These are phyloP conservation scores for Podargus strigoides DNA, from an alignment of 2,797 vertebrate genomes.

Conservation along the genomic window DNA sequence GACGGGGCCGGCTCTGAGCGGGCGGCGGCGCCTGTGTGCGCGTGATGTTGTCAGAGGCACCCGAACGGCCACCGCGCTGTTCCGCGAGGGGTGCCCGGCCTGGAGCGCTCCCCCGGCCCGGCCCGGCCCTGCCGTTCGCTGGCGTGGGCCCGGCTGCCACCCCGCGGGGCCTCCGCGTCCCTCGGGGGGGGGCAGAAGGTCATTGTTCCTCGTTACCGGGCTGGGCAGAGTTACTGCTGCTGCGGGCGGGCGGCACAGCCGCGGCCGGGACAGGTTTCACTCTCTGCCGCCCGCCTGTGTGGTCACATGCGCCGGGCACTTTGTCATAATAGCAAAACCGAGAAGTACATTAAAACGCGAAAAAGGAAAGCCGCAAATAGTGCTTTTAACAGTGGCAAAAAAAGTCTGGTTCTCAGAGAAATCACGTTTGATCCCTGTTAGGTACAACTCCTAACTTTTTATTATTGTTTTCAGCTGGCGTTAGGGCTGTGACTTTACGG, in stretches of 20 bases:
- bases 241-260: neutral
- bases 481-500: neutral
- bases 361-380: neutral
- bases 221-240: neutral
- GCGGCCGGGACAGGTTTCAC: neutral
- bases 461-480: fast-evolving
- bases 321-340: neutral
- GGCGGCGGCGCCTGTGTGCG: neutral
- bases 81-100: fast-evolving
- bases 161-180: too few species aligned
- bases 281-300: neutral
- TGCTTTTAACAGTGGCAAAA: neutral
- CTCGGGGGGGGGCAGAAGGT: too few species aligned
- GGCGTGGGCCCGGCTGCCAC: too few species aligned
- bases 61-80: fast-evolving
- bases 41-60: neutral
- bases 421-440: fast-evolving
- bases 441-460: neutral
- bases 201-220: neutral
- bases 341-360: neutral
- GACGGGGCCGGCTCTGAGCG: neutral
- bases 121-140: neutral
- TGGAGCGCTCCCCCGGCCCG: too few species aligned
- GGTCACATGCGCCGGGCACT: neutral
- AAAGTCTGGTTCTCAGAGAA: neutral